Evolutionary conservation across 2,113 vertebrate genomes (phyloP), one percentile per base, ranked within the genome.

Genomic region (Indri indri): DNA sequence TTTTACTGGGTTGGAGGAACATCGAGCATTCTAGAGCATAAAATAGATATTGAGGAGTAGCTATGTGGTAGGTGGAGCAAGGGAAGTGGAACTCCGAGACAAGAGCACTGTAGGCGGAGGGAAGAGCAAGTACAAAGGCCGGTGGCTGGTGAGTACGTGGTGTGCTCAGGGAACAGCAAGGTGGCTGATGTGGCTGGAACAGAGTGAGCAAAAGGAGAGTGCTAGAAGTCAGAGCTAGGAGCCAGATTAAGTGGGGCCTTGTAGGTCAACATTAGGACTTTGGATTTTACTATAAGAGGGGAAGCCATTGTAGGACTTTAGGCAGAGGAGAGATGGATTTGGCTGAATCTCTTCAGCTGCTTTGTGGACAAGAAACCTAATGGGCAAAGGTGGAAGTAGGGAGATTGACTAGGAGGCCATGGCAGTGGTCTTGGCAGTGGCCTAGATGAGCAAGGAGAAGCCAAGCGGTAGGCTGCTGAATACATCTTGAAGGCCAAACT

Each of bases 1-100:
- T 50, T 86, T 37, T 37, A 57, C 17, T 59, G 81, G 54, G n/a
- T 70, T 5, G 37, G 77, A 84, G 73, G 18, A 94, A 82, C 50
- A 25, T 0, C 34, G 13, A 6, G 4, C 27, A 22, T 61, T 63
- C 34, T 30, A 37, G 32, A 73, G 0, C 22, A 12, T 32, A n/a
- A 81, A 57, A 30, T 27, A 76, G 37, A 25, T 16, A 13, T 63
- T 68, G 9, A 30, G 27, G 71, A 57, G 68, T 17, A 20, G 23
- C 37, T 18, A 14, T 5, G 6, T 2, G 8, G 52, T 5, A 47
- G 71, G 71, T 12, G 25, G 30, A 68, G 30, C n/a, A 25, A 42
- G 63, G 8, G 57, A 80, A 61, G 54, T 2, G 20, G 61, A n/a
- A 80, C 52, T 25, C 23, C 40, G 54, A 87, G 65, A 82, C 20